These are phyloP conservation scores for Pterobdella sp. DNA, from an alignment of 2,888 invertebrate genomes.

Conservation along the genomic window DNA sequence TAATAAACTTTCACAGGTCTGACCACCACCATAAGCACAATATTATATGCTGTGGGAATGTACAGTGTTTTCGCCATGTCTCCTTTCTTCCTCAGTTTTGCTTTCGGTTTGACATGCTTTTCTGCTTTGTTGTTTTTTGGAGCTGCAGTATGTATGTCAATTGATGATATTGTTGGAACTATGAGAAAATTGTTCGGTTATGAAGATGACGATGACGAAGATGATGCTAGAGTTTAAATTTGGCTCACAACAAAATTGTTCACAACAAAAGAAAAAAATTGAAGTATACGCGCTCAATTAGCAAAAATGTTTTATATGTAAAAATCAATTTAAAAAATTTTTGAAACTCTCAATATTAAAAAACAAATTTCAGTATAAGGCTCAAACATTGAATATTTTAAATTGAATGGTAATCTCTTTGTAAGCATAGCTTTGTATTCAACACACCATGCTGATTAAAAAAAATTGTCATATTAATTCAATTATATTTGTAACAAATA, in stretches of 20 bases:
- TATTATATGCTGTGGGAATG: constrained; percentile 47
- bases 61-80: constrained; percentile 41
- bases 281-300: too few species aligned
- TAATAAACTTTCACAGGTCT: constrained; percentile 41
- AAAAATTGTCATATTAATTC: too few species aligned
- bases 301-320: too few species aligned
- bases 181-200: constrained; percentile 30
- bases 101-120: constrained; percentile 49
- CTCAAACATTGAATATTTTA: too few species aligned
- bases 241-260: not conserved
- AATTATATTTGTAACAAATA: too few species aligned
- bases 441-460: too few species aligned
- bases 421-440: too few species aligned
- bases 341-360: too few species aligned
- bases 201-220: constrained; percentile 26
- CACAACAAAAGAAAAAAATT: not conserved
- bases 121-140: constrained; percentile 46
- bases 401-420: too few species aligned
- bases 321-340: too few species aligned
- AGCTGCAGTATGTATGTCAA: constrained; percentile 36
- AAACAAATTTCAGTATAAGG: too few species aligned
- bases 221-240: constrained; percentile 30
- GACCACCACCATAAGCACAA: constrained; percentile 45
- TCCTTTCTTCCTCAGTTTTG: constrained; percentile 45
- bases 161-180: constrained; percentile 36